These are phyloP conservation scores for Drosophila ficusphila DNA, from an alignment of 1,140 invertebrate species.

Conservation along the genomic window DNA sequence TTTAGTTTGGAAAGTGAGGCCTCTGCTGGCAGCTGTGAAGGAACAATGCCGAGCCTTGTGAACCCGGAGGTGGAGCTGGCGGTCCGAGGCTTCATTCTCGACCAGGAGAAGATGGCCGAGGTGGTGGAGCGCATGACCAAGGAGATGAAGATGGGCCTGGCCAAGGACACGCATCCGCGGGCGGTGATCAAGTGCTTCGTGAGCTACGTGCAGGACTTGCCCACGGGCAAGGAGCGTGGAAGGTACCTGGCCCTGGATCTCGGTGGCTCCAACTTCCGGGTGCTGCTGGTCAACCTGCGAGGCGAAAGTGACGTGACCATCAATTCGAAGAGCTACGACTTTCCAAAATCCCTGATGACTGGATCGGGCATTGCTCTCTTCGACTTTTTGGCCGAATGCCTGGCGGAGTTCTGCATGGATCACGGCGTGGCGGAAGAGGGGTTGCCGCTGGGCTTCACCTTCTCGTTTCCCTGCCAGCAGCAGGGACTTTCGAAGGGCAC, in stretches of 20 bases:
- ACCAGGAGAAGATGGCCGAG: slow-evolving; percentile 89
- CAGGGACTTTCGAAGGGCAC: slow-evolving; percentile 93
- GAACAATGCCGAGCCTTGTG: not conserved
- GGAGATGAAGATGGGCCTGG: slow-evolving; percentile 92
- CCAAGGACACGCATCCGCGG: slow-evolving; percentile 89
- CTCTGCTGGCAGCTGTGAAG: not conserved
- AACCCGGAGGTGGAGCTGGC: slow-evolving; percentile 12
- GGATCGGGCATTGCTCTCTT: slow-evolving; percentile 95
- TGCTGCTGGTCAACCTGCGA: slow-evolving; percentile 94
- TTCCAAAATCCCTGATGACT: slow-evolving; percentile 95
- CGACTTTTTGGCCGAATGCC: slow-evolving; percentile 98
- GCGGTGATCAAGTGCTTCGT: slow-evolving; percentile 90
- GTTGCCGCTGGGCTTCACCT: slow-evolving; percentile 94
- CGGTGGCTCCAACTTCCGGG: slow-evolving; percentile 99
- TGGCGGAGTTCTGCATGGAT: slow-evolving; percentile 94
- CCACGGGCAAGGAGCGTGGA: slow-evolving; percentile 97
- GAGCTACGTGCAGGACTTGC: slow-evolving; percentile 97
- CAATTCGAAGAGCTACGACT: slow-evolving; percentile 97
- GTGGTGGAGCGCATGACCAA: slow-evolving; percentile 90
- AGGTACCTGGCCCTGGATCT: slow-evolving; percentile 98
- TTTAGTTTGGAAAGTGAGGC: not conserved
- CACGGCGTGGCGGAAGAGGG: slow-evolving; percentile 87
- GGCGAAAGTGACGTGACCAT: slow-evolving; percentile 91
- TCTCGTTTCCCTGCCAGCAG: slow-evolving; percentile 98
- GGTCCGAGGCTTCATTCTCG: slow-evolving; percentile 35